These are phyloP conservation scores for Paramisgurnus dabryanus DNA, from an alignment of 2,113 vertebrate species.

Conservation along the genomic window DNA sequence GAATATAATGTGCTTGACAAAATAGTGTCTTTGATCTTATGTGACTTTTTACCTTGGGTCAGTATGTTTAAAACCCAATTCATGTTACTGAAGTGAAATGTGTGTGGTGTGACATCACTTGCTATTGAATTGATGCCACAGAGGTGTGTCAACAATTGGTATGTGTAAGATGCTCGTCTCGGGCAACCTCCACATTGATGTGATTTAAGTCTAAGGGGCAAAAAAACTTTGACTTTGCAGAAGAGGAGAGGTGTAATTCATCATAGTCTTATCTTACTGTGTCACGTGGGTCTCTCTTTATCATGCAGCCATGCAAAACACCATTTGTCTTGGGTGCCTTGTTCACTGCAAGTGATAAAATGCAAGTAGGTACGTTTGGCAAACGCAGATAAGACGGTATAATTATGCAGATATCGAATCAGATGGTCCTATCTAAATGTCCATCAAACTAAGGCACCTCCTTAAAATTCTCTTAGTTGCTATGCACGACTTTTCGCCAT, in stretches of 20 bases:
- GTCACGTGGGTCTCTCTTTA: slow-evolving; percentile 74
- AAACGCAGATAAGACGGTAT: slow-evolving; percentile 71
- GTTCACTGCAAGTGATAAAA: slow-evolving; percentile 73
- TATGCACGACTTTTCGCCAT: slow-evolving; percentile 32
- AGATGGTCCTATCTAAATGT: slow-evolving; percentile 64
- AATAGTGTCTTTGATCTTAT: too few species aligned
- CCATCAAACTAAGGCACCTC: slow-evolving; percentile 59
- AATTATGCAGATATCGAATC: slow-evolving; percentile 68
- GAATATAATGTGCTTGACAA: neutral
- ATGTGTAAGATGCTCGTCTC: neutral
- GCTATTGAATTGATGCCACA: neutral
- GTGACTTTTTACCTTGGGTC: neutral
- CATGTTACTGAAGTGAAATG: neutral
- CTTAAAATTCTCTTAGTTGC: slow-evolving; percentile 16
- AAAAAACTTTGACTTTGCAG: slow-evolving; percentile 69
- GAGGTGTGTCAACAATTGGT: neutral
- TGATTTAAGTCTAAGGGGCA: slow-evolving; percentile 17
- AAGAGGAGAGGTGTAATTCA: slow-evolving; percentile 64
- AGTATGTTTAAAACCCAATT: neutral
- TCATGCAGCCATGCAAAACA: slow-evolving; percentile 80
- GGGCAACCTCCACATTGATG: neutral
- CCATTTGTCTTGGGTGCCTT: slow-evolving; percentile 74
- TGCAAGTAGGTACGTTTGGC: slow-evolving; percentile 71
- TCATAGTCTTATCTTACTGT: slow-evolving; percentile 72
- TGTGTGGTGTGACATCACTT: neutral